A percentile compares a stretch with the other conserved stretches of the same genome.
These are phyloP conservation scores for Clarias gariepinus DNA, from an alignment of 2,113 vertebrate genomes.

Conservation along the genomic window DNA sequence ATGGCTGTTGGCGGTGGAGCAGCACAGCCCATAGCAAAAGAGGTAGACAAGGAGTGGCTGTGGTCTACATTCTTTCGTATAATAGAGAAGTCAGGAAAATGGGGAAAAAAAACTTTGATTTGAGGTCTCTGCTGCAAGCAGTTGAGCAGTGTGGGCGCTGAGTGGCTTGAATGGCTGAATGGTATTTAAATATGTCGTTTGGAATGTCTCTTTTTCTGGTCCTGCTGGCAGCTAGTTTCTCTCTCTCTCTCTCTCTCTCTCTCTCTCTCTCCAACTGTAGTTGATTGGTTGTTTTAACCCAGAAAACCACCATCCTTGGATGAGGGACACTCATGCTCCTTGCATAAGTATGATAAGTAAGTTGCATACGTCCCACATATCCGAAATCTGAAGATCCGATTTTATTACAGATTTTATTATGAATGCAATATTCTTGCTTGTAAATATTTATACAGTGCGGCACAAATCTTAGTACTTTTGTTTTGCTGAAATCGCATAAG, in stretches of 20 bases:
- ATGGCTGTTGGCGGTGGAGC: slow-evolving; percentile 5
- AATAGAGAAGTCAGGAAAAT: slow-evolving; percentile 6
- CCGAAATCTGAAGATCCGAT: slow-evolving; percentile 12
- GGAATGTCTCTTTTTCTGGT: slow-evolving; percentile 32
- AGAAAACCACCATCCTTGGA: background rate
- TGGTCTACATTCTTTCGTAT: slow-evolving; percentile 43
- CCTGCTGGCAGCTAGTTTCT: background rate
- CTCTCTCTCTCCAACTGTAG: background rate
- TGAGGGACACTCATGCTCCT: background rate
- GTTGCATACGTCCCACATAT: background rate
- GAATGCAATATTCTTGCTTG: background rate
- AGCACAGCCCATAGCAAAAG: slow-evolving; percentile 27
- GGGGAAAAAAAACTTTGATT: background rate
- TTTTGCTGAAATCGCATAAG: background rate
- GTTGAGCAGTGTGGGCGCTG: slow-evolving; percentile 12
- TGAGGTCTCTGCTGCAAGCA: slow-evolving; percentile 9
- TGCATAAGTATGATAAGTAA: background rate
- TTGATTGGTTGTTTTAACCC: background rate
- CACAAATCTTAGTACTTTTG: background rate
- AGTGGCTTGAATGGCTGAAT: slow-evolving; percentile 26
- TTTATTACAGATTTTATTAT: background rate
- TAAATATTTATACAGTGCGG: slow-evolving; percentile 21
- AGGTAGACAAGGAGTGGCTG: slow-evolving; percentile 9
- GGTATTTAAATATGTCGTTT: slow-evolving; percentile 34
- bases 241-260: slow-evolving; percentile 23